Evolutionary conservation across 2,113 vertebrate species (phyloP).

Genomic region (Epinephelus moara): DNA sequence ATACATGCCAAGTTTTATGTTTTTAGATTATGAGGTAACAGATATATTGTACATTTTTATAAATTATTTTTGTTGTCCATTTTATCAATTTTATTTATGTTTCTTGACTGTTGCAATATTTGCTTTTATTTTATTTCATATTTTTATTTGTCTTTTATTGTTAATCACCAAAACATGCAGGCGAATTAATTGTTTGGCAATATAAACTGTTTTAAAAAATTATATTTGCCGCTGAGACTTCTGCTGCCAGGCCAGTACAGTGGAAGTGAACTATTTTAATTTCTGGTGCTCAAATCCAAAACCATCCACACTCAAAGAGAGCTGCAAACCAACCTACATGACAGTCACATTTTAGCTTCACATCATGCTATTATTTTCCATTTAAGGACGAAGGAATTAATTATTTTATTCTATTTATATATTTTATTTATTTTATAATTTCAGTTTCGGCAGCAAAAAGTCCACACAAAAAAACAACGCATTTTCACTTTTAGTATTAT

Average conservation of each 20-base stretch:
- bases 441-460: background rate
- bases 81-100: too few species aligned
- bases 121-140: too few species aligned
- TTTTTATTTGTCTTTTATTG: too few species aligned
- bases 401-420: too few species aligned
- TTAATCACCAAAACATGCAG: too few species aligned
- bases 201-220: too few species aligned
- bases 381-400: too few species aligned
- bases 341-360: background rate
- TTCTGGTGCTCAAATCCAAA: background rate
- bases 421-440: background rate
- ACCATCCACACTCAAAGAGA: background rate
- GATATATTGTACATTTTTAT: background rate
- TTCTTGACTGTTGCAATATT: too few species aligned
- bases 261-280: background rate
- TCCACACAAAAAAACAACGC: background rate
- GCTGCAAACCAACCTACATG: background rate
- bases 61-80: too few species aligned
- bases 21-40: background rate
- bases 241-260: background rate
- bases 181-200: too few species aligned
- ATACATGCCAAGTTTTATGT: background rate
- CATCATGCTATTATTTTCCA: background rate
- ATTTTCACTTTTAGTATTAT: background rate
- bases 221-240: background rate